These are phyloP conservation scores for Barbus barbus DNA, from an alignment of 2,113 vertebrate genomes.

Conservation along the genomic window DNA sequence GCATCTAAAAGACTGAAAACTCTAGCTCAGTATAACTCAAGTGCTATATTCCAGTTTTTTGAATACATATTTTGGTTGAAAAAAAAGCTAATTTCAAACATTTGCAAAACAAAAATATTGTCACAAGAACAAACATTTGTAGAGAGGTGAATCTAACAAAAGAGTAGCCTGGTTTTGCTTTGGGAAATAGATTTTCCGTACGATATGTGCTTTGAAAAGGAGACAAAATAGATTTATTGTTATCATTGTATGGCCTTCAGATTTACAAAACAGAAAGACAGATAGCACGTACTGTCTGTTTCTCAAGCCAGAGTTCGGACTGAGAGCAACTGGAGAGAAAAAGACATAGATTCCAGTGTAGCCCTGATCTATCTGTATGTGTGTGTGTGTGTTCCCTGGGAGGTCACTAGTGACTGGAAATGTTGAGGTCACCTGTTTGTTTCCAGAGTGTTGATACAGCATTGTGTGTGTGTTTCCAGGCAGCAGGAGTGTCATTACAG, in stretches of 20 bases:
- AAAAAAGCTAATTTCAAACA: no score
- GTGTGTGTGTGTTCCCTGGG: neutral
- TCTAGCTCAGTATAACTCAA: no score
- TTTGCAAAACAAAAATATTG: no score
- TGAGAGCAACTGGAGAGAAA: slow-evolving; percentile 38
- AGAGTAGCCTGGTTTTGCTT: neutral
- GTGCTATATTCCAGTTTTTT: no score
- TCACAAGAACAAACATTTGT: neutral
- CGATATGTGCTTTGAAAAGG: neutral
- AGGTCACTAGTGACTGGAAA: slow-evolving; percentile 28
- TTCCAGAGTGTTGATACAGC: slow-evolving; percentile 44
- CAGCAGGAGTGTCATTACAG: slow-evolving; percentile 4
- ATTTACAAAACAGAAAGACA: slow-evolving; percentile 22
- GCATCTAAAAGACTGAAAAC: no score
- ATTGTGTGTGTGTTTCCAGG: slow-evolving; percentile 27
- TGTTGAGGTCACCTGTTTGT: slow-evolving; percentile 55
- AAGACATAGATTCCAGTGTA: slow-evolving; percentile 19
- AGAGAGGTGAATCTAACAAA: neutral
- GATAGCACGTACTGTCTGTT: neutral
- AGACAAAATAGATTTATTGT: slow-evolving; percentile 26
- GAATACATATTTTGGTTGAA: no score
- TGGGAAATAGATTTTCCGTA: neutral
- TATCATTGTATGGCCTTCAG: neutral
- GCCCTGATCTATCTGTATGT: neutral
- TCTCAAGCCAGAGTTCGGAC: neutral